phyloP scores from a whole-genome alignment of 2,888 invertebrate species.

The Onchidella celtica region DNA sequence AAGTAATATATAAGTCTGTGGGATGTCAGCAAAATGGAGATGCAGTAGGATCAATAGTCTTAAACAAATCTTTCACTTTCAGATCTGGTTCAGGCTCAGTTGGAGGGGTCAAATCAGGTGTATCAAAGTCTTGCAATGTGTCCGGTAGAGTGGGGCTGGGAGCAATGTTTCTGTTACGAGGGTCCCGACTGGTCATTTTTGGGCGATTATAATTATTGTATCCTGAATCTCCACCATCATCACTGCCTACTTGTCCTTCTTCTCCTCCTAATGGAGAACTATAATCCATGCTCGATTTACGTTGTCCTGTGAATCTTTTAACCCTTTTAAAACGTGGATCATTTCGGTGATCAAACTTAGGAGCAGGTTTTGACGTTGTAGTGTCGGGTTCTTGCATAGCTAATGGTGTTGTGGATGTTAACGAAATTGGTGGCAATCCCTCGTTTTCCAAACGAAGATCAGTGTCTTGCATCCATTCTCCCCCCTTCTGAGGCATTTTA shows the following conservation, averaged over 20 bases:
- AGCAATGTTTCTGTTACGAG: conserved; percentile 15
- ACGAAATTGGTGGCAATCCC: not conserved
- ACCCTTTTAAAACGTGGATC: conserved; percentile 78
- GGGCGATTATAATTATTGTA: conserved; percentile 76
- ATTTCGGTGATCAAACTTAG: conserved; percentile 73
- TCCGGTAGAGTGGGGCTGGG: conserved; percentile 51
- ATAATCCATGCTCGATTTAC: conserved; percentile 77
- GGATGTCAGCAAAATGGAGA: conserved; percentile 79
- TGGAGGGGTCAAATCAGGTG: conserved; percentile 31
- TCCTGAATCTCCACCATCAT: conserved; percentile 23
- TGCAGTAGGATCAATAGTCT: conserved; percentile 80
- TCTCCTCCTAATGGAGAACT: conserved; percentile 76
- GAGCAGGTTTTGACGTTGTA: conserved; percentile 8
- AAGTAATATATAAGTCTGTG: too few relatives aligned
- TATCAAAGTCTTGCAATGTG: conserved; percentile 45
- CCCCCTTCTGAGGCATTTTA: not conserved
- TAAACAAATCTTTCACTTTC: conserved; percentile 78
- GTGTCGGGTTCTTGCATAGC: conserved; percentile 4
- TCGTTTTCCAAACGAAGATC: not conserved
- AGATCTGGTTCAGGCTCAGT: conserved; percentile 59
- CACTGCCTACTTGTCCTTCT: conserved; percentile 50
- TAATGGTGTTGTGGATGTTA: not conserved
- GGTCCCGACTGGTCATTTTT: conserved; percentile 37
- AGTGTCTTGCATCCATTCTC: not conserved
- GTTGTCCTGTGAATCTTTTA: conserved; percentile 61